Conservation (phyloP, 30 jellyfish, hydroid and myxozoan species). For the Aurelia sp. region DNA sequence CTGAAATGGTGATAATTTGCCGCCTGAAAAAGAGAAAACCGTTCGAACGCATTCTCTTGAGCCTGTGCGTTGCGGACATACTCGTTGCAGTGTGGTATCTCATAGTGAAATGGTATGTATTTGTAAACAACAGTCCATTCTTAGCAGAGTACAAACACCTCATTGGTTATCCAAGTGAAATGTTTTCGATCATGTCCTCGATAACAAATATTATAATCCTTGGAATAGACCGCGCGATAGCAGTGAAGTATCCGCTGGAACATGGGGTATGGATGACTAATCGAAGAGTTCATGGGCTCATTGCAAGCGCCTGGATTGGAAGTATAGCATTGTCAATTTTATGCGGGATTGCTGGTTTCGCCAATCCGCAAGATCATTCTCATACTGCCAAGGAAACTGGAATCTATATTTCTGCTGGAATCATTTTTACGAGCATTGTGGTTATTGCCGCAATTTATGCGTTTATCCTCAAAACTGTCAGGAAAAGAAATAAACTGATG, state of each 20-base stretch:
- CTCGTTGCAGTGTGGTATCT: slow-evolving; percentile 8
- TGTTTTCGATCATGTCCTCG: slow-evolving; percentile 43
- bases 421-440: slow-evolving; percentile 8
- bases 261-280: slow-evolving; percentile 52
- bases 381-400: not conserved
- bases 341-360: slow-evolving; percentile 10
- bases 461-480: not conserved
- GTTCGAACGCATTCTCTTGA: slow-evolving; percentile 28
- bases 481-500: not conserved
- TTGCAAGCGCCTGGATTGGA: slow-evolving; percentile 47
- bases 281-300: slow-evolving; percentile 5
- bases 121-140: not conserved
- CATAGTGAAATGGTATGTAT: not conserved
- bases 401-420: not conserved
- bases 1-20: slow-evolving; percentile 18
- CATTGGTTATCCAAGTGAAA: not conserved
- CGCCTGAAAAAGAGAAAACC: slow-evolving; percentile 12
- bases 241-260: slow-evolving; percentile 44
- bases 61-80: slow-evolving; percentile 45
- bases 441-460: slow-evolving; percentile 3
- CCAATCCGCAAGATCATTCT: not conserved
- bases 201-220: slow-evolving; percentile 40
- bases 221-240: slow-evolving; percentile 46
- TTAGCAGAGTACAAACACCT: not conserved
- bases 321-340: slow-evolving; percentile 26